Base-by-base conservation (phyloP, 1,140 invertebrate genomes). In the Scaptodrosophila lebanonensis region DNA sequence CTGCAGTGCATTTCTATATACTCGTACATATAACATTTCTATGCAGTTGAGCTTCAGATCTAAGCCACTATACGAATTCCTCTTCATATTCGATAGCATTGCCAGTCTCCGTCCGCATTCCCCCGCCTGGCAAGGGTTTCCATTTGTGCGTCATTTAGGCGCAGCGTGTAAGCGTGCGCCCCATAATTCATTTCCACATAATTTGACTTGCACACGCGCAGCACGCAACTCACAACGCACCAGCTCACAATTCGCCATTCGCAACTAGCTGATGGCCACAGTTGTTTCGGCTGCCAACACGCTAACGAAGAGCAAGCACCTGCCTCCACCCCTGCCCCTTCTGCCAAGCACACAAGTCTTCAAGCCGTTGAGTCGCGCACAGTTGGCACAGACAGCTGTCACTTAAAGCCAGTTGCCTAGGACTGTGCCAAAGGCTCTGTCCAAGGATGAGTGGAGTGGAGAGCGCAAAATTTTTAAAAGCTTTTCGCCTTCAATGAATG, bases 101-200 rank as follows among this genome's bases (percentile, higher is more conserved):
- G n/a, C n/a, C n/a, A n/a, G n/a, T n/a, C n/a, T n/a, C n/a, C n/a
- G n/a, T n/a, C n/a, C n/a, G n/a, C n/a, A n/a, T n/a, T n/a, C n/a
- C n/a, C n/a, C n/a, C n/a, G n/a, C n/a, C n/a, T n/a, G n/a, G n/a
- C n/a, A 30, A 47, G 42, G 49, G 61, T 47, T 51, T 38, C 15
- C 25, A 8, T 43, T 44, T 35, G 13, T 33, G 15, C 11, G 13
- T 11, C 29, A 48, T 29, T 51, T 39, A 32, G 42, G 50, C 16
- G 6, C 27, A 29, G 51, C 56, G 47, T 25, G 36, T 25, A 35
- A 16, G 57, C 50, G 33, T 56, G 62, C 45, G 57, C 50, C 27
- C 61, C 49, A 76, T 76, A 76, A 76, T 76, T 76, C 67, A 71
- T 76, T 76, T 77, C 72, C 72, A 76, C 66, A 63, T 71, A 77